Evolutionary conservation across 2,797 vertebrate species (phyloP).

Genomic region (Cossypha caffra): DNA sequence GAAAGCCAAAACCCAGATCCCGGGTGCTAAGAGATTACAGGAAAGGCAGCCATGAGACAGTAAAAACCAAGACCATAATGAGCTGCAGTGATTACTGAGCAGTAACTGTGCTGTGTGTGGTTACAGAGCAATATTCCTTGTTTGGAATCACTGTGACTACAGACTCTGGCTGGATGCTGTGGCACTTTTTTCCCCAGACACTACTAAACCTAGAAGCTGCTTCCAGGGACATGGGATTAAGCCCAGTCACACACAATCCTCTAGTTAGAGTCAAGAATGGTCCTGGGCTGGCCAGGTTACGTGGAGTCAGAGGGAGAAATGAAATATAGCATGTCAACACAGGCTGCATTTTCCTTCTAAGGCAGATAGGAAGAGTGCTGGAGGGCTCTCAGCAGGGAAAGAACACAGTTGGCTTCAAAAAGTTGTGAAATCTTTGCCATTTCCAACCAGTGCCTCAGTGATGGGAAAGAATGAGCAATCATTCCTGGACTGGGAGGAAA

Average conservation of each 20-base stretch:
- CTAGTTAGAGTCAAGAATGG: neutral
- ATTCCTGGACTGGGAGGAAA: conserved; percentile 11
- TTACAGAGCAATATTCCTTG: neutral
- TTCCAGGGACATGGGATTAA: neutral
- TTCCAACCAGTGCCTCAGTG: neutral
- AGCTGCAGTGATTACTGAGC: neutral
- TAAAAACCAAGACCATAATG: neutral
- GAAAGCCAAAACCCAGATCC: neutral
- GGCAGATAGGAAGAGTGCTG: neutral
- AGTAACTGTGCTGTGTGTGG: neutral
- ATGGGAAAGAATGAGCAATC: conserved; percentile 39
- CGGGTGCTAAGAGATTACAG: neutral
- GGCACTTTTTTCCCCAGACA: neutral
- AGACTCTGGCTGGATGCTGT: neutral
- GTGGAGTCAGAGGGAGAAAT: neutral
- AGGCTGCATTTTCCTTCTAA: neutral
- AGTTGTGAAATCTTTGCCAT: conserved; percentile 3
- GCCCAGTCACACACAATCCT: neutral
- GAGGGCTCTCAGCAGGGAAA: neutral
- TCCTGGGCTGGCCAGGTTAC: neutral
- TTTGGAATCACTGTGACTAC: neutral
- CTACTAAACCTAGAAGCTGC: neutral
- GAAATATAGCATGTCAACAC: neutral
- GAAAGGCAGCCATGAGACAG: neutral
- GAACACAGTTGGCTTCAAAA: neutral